A percentile compares a stretch with the other conserved stretches of the same genome.
Evolutionary conservation across 1,140 invertebrate species (phyloP).

Genomic region (Drosophila nigromelanica): DNA sequence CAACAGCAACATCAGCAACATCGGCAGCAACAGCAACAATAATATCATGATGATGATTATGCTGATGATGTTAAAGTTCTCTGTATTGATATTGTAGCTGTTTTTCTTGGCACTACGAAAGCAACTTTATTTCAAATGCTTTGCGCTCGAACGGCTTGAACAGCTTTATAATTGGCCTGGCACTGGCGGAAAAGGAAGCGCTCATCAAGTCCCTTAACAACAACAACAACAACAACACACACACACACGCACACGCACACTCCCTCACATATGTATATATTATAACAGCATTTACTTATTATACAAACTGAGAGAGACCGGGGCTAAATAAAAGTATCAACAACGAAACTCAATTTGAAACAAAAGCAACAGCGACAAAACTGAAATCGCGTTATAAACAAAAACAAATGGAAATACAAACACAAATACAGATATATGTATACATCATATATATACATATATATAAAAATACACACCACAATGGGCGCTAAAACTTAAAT

Average conservation of each 20-base stretch:
- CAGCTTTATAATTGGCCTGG: conserved; percentile 52
- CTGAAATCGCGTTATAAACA: conserved; percentile 26
- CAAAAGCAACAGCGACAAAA: conserved; percentile 53
- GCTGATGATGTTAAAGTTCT: conserved; percentile 17
- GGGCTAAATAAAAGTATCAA: conserved; percentile 72
- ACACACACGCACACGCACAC: conserved; percentile 12
- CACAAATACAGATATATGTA: conserved; percentile 17
- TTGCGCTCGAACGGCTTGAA: conserved; percentile 52
- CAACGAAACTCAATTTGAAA: conserved; percentile 74
- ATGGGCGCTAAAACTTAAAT: conserved; percentile 44
- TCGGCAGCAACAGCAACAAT: conserved; percentile 22
- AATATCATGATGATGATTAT: conserved; percentile 5
- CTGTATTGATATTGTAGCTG: conserved; percentile 43
- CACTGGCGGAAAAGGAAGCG: conserved; percentile 53
- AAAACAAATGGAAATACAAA: conserved; percentile 18
- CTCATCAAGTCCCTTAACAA: conserved; percentile 47
- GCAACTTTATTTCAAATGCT: conserved; percentile 36
- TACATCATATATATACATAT: conserved; percentile 2
- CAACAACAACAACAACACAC: conserved; percentile 25
- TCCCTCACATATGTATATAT: conserved; percentile 14
- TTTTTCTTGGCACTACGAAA: conserved; percentile 29
- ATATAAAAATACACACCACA: conserved; percentile 6
- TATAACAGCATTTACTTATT: conserved; percentile 36
- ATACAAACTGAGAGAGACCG: conserved; percentile 7
- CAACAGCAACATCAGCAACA: conserved; percentile 30